Evolutionary conservation across 2,888 invertebrate genomes (phyloP).

Genomic region (Exephanes ischioxanthus): DNA sequence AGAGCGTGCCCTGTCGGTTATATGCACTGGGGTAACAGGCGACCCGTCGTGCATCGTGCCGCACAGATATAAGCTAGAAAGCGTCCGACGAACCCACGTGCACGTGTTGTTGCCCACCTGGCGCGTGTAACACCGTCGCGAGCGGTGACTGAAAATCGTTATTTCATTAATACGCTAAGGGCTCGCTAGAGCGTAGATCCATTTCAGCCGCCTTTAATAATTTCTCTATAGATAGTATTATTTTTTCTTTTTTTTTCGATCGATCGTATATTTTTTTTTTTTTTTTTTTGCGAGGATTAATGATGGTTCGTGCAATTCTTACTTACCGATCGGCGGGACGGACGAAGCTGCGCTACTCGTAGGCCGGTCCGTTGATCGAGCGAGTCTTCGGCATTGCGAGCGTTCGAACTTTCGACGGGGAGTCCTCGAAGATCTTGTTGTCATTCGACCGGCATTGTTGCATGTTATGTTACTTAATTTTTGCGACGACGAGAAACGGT

Average conservation of each 20-base stretch:
- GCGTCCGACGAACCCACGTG: constrained; percentile 77
- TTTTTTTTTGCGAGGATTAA: not conserved
- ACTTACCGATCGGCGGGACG: constrained; percentile 16
- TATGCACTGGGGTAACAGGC: not conserved
- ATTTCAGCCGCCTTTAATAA: constrained; percentile 9
- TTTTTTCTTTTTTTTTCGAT: not conserved
- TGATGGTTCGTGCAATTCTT: not conserved
- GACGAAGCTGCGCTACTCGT: not conserved
- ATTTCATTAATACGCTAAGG: constrained; percentile 77
- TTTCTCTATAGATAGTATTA: not conserved
- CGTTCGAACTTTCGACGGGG: not conserved
- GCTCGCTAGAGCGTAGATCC: constrained; percentile 29
- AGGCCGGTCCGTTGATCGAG: not conserved
- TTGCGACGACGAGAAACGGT: not conserved
- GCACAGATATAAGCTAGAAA: constrained; percentile 66
- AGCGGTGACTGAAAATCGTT: constrained; percentile 82
- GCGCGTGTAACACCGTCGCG: constrained; percentile 44
- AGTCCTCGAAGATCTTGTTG: constrained; percentile 8
- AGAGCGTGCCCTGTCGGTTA: not conserved
- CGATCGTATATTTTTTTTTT: not conserved
- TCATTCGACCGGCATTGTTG: not conserved
- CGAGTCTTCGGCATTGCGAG: not conserved
- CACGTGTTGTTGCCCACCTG: constrained; percentile 64
- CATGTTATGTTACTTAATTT: not conserved
- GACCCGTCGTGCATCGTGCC: not conserved